Base-by-base conservation (phyloP, 1,140 invertebrate species). In the Parasteatoda tepidariorum region DNA sequence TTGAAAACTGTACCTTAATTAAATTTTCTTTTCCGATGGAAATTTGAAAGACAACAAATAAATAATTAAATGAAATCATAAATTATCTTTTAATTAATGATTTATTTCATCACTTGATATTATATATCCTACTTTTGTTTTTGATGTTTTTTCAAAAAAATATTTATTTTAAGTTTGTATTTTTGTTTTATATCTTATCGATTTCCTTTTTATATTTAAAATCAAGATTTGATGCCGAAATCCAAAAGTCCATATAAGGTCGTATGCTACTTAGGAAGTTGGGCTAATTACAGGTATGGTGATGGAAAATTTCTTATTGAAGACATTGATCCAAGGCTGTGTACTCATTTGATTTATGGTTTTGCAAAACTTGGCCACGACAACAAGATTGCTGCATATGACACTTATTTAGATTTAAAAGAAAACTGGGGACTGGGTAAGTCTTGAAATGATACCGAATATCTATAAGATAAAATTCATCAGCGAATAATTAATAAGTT, bases 331-430 rank as follows among this genome's bases (percentile, higher is more conserved):
- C 93, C 95, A 0, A 91, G 90, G 7, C 90, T 96, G 15, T 98
- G 96, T 87, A 96, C 95, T 0, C 95, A 98, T 87, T 88, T 97
- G 11, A 93, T 97, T 24, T 97, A 97, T 86, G 92, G 95, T 4
- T 97, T 97, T 88, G 95, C 94, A 15, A 89, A 89, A 59, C 26
- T 86, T 18, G 95, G 95, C 0, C 87, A 96, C 13, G 92, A 95
- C 85, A 89, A 90, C 2, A 91, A 90, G n/a, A 94, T 96, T 48
- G 92, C 91, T 70, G 90, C 90, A 64, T 87, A 92, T 0, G 94
- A 95, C 90, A 91, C 93, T 18, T 95, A 92, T 91, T 91, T 93
- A 87, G 95, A 96, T 87, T 88, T 88, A 11, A 84, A 94, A 11
- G 92, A 93, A 22, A 93, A 94, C 33, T 83, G 81, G 79, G 84